Base-by-base conservation (phyloP, 2,888 invertebrate genomes). In the Atrina japonica region DNA sequence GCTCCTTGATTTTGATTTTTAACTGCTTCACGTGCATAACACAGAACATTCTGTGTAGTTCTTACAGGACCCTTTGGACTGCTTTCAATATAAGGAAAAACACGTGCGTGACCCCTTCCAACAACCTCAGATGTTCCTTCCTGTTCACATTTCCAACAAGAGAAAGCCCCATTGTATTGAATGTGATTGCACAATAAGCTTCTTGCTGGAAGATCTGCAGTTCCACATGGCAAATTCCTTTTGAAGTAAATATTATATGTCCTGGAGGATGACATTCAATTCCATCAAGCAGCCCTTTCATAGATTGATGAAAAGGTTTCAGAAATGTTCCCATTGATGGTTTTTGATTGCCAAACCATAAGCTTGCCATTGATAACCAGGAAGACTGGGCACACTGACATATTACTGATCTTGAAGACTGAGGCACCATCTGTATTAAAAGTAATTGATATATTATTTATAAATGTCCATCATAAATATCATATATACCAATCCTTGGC, bases 341-440 rank as follows among this genome's bases (percentile, higher is more conserved):
- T 47, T 73, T 73, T 23, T 56, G 18, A 1, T 23, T 47, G 3
- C 68, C 68, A 55, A 64, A 59, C 68, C 73, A 64, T 16, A 73
- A 45, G 7, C 59, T 52, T 29, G 67, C 65, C 75, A 73, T 78
- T 78, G 11, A 76, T 73, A 40, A 68, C 49, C 18, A 75, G 41
- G 50, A 64, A 70, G 9, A 78, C 16, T 40, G 75, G 76, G 74
- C 74, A 76, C 18, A 70, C 27, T 6, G 64, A 58, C 7, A 47
- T 23, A 18, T 68, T 67, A 25, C 68, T 52, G 41, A 65, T 67
- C 53, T 73, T 78, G 45, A 76, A 78, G 25, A 78, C 40, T n/a
- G 78, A 66, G n/a, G 72, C 74, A 9, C 74, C 76, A 70, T 76
- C 74, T 27, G 74, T 74, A 56, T 67, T 60, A 1, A 65, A 59